Evolutionary conservation across 2,797 vertebrate species (phyloP), one percentile per base, ranked within the genome.

Genomic region (Hypotaenidia okinawae): DNA sequence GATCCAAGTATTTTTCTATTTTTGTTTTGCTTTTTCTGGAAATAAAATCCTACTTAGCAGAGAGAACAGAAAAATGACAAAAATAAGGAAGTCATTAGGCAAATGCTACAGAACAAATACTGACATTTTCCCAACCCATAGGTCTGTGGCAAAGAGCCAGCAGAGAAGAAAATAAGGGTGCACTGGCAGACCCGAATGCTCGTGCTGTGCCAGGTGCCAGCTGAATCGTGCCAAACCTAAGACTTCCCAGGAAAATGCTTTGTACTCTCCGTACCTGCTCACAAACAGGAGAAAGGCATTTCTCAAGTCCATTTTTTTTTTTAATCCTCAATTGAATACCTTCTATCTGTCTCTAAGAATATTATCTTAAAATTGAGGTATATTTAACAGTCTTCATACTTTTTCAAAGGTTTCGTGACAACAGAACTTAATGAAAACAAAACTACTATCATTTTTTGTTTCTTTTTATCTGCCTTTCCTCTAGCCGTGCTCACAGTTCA

Each of bases 401-500:
- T 47, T 90, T 84, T 72, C 87, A 94, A 86, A 79, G 57, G 55
- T 11, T 69, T 58, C 81, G 51, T 2, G 3, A 77, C 39, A 89
- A 59, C 17, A 23, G 22, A 64, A 61, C 32, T 84, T 82, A 79
- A 79, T 67, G 78, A 87, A 93, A 95, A 82, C 80, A 84, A 89
- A 95, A 80, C 49, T 58, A 55, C 39, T 57, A 37, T 10, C 4
- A 16, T 69, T 89, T 90, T 89, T 66, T 62, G 16, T 76, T 91
- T 86, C 67, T 86, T 95, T 89, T 92, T 63, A 70, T 79, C 75
- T 70, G 12, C n/a, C 70, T 94, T 94, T 90, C 47, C 43, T 52
- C 55, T 57, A 91, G 58, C 62, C 35, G 9, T 33, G 37, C 35
- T 83, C 78, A 58, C 54, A 70, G 62, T 74, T 84, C 33, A 45